phyloP scores from a whole-genome alignment of 2,797 vertebrate genomes.

The Synaphobranchus kaupii region DNA sequence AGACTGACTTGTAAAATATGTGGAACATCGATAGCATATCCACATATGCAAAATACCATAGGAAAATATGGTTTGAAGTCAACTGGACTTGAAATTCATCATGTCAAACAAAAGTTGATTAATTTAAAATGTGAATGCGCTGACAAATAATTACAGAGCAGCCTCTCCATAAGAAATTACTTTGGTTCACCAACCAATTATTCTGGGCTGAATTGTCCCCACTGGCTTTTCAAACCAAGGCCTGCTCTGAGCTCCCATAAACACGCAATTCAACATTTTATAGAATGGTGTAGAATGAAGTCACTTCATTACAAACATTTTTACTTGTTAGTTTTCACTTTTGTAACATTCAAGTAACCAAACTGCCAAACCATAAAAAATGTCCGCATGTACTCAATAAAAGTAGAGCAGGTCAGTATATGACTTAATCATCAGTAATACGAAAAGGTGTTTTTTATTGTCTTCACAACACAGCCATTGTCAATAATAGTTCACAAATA shows the following conservation, averaged over 20 bases:
- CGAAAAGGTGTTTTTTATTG: too few species aligned
- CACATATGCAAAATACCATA: neutral
- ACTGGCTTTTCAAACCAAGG: constrained; percentile 3
- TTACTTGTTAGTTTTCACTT: neutral
- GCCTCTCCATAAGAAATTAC: neutral
- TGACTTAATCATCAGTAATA: too few species aligned
- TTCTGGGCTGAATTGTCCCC: neutral
- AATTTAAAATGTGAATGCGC: neutral
- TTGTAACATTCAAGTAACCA: neutral
- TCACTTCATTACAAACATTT: neutral
- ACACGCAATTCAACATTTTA: neutral
- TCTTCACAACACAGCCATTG: too few species aligned
- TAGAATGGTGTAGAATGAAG: neutral
- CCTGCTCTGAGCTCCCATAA: neutral
- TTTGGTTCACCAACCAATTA: neutral
- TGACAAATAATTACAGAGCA: neutral
- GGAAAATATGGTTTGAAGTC: neutral
- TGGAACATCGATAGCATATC: neutral
- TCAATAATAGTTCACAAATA: too few species aligned
- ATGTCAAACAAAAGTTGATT: neutral
- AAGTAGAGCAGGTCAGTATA: neutral
- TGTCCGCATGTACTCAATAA: neutral
- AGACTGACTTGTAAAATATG: neutral
- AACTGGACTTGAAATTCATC: neutral
- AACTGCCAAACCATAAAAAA: neutral